Evolutionary conservation across 2,797 vertebrate species (phyloP).

Genomic region (Phataginus tricuspis): DNA sequence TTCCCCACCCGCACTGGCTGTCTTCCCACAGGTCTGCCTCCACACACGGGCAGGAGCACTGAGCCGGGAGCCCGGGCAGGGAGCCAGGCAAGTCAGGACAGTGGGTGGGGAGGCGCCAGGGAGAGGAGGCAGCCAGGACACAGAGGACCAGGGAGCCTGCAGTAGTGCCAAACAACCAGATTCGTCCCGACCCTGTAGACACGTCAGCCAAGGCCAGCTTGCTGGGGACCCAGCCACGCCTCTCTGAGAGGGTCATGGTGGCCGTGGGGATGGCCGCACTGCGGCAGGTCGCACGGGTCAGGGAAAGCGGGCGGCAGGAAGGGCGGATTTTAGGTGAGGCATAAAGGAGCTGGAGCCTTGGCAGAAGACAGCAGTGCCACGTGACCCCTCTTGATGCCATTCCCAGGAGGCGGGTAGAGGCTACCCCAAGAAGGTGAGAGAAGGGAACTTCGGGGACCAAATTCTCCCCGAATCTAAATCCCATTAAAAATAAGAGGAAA

Average conservation of each 20-base stretch:
- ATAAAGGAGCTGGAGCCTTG: background rate
- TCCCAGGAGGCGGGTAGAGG: background rate
- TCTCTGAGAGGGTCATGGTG: background rate
- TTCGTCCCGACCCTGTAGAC: rapidly evolving
- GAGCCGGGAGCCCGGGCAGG: background rate
- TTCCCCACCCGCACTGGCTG: too few relatives aligned
- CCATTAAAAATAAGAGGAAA: background rate
- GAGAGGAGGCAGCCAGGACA: background rate
- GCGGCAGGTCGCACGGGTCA: rapidly evolving
- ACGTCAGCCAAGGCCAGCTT: background rate
- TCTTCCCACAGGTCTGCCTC: background rate
- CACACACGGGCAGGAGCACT: background rate
- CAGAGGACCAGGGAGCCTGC: rapidly evolving
- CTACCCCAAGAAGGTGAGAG: background rate
- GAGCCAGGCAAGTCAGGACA: rapidly evolving
- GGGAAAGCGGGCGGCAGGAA: background rate
- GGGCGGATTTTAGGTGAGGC: too few relatives aligned
- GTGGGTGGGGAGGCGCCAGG: rapidly evolving
- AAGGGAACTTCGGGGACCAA: background rate
- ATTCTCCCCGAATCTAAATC: background rate
- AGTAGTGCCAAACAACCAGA: background rate
- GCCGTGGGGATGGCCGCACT: background rate
- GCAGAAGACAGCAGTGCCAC: background rate
- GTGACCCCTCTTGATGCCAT: too few relatives aligned
- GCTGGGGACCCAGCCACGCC: rapidly evolving